phyloP scores from a whole-genome alignment of 2,113 vertebrate genomes.

The Sphyrna mokarran region DNA sequence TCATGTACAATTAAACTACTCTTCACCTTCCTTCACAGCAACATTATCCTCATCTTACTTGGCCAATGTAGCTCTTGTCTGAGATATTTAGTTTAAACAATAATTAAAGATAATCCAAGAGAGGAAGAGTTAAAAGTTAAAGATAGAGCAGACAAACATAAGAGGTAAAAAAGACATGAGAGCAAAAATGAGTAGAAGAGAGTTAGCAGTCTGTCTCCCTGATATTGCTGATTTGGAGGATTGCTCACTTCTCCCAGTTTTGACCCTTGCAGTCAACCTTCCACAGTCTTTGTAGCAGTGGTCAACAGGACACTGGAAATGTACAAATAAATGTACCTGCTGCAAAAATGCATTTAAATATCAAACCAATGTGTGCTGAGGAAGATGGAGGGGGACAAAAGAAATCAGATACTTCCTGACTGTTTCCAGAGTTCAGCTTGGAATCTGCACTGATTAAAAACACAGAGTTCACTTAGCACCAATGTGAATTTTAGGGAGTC shows the following conservation, averaged over 20 bases:
- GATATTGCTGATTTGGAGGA: neutral
- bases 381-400: too few species aligned
- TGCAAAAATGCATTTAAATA: neutral
- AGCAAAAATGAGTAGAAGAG: neutral
- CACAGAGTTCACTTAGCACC: neutral
- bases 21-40: neutral
- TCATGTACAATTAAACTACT: neutral
- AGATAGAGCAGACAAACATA: neutral
- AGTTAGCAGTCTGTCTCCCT: neutral
- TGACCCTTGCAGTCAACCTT: neutral
- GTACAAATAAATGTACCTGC: neutral
- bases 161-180: too few species aligned
- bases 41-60: neutral
- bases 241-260: neutral
- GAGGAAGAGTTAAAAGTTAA: too few species aligned
- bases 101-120: too few species aligned
- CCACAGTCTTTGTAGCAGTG: neutral
- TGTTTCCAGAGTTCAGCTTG: neutral
- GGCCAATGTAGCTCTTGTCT: neutral
- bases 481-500: neutral
- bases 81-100: neutral
- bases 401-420: neutral
- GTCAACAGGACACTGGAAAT: neutral
- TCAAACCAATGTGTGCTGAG: neutral
- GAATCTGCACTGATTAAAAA: neutral